These are phyloP conservation scores for Muntiacus reevesi DNA, from an alignment of 2,113 vertebrate genomes.

Conservation along the genomic window DNA sequence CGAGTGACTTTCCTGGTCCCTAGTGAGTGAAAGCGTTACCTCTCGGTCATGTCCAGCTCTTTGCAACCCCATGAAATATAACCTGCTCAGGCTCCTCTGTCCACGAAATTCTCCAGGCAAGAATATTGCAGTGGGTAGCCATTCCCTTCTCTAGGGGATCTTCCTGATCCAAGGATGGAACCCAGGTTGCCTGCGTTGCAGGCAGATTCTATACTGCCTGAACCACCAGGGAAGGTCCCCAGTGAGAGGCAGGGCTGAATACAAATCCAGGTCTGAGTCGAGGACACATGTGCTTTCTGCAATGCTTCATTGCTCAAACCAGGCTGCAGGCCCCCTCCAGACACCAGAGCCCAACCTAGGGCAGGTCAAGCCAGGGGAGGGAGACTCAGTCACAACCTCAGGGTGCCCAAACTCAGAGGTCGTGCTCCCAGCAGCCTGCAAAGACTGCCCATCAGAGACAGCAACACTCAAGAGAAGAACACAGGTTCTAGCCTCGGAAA, in stretches of 20 bases:
- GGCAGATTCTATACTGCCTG: not conserved
- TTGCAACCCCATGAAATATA: not conserved
- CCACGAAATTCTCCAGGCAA: not conserved
- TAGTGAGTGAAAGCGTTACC: not conserved
- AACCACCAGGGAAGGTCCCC: not conserved
- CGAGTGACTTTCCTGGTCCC: not conserved
- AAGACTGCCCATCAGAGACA: not conserved
- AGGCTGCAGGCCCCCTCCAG: not conserved
- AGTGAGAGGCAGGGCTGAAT: not conserved
- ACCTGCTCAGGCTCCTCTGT: not conserved
- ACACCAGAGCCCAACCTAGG: rapidly evolving
- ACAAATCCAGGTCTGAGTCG: not conserved
- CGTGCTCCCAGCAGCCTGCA: not conserved
- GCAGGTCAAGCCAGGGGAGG: not conserved
- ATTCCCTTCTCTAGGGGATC: not conserved
- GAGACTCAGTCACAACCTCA: not conserved
- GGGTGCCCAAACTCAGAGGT: not conserved
- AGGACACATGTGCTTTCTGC: not conserved
- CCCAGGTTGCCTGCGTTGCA: not conserved
- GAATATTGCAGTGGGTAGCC: not conserved
- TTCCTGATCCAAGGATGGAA: not conserved
- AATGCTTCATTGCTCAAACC: not conserved
- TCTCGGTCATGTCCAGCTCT: not conserved
- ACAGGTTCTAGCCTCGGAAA: not conserved
- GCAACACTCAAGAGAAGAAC: not conserved